Evolutionary conservation across 37 sponge, comb jelly and placozoan genomes (phyloP).

Genomic region (Cladorhizidae sp.): DNA sequence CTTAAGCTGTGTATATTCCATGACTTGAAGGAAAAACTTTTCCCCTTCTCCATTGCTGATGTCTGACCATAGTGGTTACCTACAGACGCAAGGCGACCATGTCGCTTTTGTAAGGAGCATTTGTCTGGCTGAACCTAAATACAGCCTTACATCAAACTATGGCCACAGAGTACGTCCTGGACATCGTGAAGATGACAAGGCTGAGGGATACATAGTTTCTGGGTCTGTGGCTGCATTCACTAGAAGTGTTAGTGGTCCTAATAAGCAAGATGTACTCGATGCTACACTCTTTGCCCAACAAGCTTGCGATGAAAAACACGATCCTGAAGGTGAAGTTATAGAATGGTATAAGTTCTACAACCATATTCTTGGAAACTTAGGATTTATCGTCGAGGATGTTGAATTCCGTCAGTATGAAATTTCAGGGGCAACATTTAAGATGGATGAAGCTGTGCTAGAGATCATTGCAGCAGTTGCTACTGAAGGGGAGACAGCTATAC

Average conservation of each 20-base stretch:
- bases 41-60: no score
- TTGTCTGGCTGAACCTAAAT: no score
- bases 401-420: not conserved
- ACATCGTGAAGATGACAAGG: no score
- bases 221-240: slow-evolving; percentile 6
- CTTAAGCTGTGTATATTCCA: no score
- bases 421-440: not conserved
- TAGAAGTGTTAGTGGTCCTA: not conserved
- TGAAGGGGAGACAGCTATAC: not conserved
- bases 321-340: not conserved
- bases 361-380: not conserved
- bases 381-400: not conserved
- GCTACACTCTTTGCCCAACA: slow-evolving; percentile 14
- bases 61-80: no score
- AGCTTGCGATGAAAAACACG: not conserved
- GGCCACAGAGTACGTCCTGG: no score
- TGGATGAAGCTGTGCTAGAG: no score
- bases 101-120: no score
- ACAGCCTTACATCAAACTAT: no score
- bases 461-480: no score
- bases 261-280: slow-evolving; percentile 9
- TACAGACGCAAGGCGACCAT: no score
- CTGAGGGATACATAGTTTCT: not conserved
- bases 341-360: slow-evolving; percentile 11
- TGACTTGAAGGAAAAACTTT: no score